phyloP scores from a whole-genome alignment of 2,797 vertebrate species.

The Tinamus major region DNA sequence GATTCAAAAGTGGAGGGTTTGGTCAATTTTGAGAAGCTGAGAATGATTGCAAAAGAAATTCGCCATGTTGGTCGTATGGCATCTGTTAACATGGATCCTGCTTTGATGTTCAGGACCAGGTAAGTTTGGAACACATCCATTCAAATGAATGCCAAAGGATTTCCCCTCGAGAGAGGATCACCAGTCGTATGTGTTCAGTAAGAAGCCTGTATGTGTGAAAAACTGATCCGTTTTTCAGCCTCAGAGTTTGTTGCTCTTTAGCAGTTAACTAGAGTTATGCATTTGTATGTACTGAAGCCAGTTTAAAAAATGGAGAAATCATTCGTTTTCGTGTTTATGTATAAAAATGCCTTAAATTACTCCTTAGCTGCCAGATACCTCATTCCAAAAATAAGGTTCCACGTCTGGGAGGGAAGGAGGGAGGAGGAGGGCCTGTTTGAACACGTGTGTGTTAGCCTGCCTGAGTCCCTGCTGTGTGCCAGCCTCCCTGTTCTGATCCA shows the following conservation, averaged over 20 bases:
- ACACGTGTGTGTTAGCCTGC: not conserved
- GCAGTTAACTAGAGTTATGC: not conserved
- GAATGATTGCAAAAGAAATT: slow-evolving; percentile 99
- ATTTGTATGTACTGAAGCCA: not conserved
- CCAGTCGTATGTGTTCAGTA: not conserved
- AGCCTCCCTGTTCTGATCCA: not conserved
- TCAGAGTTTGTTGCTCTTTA: not conserved
- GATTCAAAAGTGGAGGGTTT: slow-evolving; percentile 98
- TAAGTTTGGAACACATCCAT: slow-evolving; percentile 46
- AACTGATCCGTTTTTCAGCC: not conserved
- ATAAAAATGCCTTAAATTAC: not conserved
- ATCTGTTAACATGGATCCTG: slow-evolving; percentile 98
- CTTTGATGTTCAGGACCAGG: slow-evolving; percentile 98
- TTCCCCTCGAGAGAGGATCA: not conserved
- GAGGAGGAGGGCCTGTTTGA: not conserved
- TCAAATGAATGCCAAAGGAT: not conserved
- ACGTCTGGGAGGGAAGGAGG: not conserved
- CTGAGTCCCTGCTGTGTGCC: not conserved
- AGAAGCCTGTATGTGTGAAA: not conserved
- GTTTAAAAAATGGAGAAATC: not conserved
- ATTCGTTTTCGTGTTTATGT: not conserved
- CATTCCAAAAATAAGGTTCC: not conserved
- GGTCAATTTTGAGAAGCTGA: slow-evolving; percentile 98
- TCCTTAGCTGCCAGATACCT: not conserved
- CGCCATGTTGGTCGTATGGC: slow-evolving; percentile 98